Base-by-base conservation (phyloP, 2,113 vertebrate genomes). In the Trochalopteron elliotii region DNA sequence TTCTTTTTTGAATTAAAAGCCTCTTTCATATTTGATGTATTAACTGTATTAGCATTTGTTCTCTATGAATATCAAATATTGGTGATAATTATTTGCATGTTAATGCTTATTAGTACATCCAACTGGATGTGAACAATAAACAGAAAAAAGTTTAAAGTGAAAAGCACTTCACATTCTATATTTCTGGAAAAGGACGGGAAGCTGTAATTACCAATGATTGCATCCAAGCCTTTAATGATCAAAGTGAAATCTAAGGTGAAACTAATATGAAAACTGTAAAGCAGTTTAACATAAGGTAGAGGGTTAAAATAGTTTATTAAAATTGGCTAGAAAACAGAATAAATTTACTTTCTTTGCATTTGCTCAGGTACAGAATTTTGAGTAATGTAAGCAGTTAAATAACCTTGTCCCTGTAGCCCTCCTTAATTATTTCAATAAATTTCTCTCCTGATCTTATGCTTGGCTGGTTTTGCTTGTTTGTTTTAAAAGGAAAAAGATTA, bases 41-140 rank as follows among this genome's bases (percentile, higher is more conserved):
- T 94, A 94, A 94, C 47, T 81, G 40, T 81, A 93, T 93, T 95
- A 95, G 85, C 87, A 96, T 96, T 95, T 93, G 83, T 93, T 96
- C 85, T 94, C 90, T 83, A 67, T 1, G 60, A 87, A 89, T 96
- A 95, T 94, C 83, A 94, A 80, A 79, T 78, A 86, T 89, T 64
- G 74, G 71, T 93, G 91, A 95, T 84, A 92, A 94, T 96, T 97
- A 96, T 96, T 96, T 96, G 91, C 86, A 95, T 93, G 94, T 77
- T 83, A 94, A 87, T 93, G 91, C 75, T 91, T 95, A 97, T 97
- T 93, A 94, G 71, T 83, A 95, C 87, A 88, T 69, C 52, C 65
- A 92, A 82, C 49, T 87, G 89, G 23, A 95, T 90, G 28, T 64
- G 93, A 97, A 91, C 75, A 95, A 94, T 91, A 95, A 95, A 95